A percentile compares a stretch with the other conserved stretches of the same genome.
Evolutionary conservation across 2,113 vertebrate genomes (phyloP).

Genomic region (Grammomys dolichurus): DNA sequence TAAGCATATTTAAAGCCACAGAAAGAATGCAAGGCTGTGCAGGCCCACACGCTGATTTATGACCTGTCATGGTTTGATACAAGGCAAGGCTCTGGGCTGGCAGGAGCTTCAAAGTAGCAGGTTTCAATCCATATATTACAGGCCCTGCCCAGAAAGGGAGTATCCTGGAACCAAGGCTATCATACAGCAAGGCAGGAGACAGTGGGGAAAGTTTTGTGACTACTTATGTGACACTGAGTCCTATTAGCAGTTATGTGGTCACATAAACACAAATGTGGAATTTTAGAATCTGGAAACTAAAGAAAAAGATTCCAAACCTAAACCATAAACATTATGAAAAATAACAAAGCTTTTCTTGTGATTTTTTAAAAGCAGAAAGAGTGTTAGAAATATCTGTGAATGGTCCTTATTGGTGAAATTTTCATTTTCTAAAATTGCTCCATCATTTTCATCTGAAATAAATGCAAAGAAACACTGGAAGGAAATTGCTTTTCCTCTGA

Average conservation of each 20-base stretch:
- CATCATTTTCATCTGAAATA: not conserved
- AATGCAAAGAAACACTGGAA: not conserved
- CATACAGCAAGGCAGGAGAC: slow-evolving; percentile 80
- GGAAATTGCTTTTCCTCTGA: not conserved
- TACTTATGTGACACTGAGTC: slow-evolving; percentile 86
- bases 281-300: slow-evolving; percentile 86
- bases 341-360: slow-evolving; percentile 79
- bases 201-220: slow-evolving; percentile 81
- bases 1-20: slow-evolving; percentile 87
- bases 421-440: slow-evolving; percentile 59
- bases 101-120: slow-evolving; percentile 82
- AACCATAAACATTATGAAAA: slow-evolving; percentile 83
- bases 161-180: slow-evolving; percentile 73
- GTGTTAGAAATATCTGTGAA: slow-evolving; percentile 53
- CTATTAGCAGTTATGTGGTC: slow-evolving; percentile 78
- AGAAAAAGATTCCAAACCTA: slow-evolving; percentile 85
- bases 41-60: slow-evolving; percentile 85
- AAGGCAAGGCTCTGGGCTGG: slow-evolving; percentile 85
- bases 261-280: slow-evolving; percentile 85
- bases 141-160: slow-evolving; percentile 80
- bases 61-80: slow-evolving; percentile 73
- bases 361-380: slow-evolving; percentile 51
- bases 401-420: slow-evolving; percentile 51
- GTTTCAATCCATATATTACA: slow-evolving; percentile 81
- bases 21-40: slow-evolving; percentile 81